Evolutionary conservation across 1,140 invertebrate genomes (phyloP).

Genomic region (Anadara kagoshimensis): DNA sequence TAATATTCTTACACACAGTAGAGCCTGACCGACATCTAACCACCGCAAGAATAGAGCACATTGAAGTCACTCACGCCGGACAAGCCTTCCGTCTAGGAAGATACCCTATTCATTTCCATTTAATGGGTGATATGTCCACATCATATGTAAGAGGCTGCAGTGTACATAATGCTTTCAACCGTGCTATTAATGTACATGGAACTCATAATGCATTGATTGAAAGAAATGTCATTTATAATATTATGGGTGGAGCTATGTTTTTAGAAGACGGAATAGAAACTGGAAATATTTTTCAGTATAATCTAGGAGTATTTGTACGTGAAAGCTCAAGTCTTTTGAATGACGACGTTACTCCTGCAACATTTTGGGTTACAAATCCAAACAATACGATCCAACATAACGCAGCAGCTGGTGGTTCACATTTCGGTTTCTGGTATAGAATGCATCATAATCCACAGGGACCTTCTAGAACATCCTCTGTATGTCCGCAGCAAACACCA

Average conservation of each 20-base stretch:
- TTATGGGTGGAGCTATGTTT: slow-evolving; percentile 72
- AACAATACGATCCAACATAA: slow-evolving; percentile 69
- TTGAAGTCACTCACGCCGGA: slow-evolving; percentile 65
- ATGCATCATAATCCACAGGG: slow-evolving; percentile 68
- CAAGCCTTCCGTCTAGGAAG: slow-evolving; percentile 72
- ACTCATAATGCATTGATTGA: slow-evolving; percentile 62
- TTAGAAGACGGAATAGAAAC: slow-evolving; percentile 72
- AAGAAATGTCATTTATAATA: slow-evolving; percentile 63
- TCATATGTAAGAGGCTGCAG: slow-evolving; percentile 69
- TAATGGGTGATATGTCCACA: slow-evolving; percentile 65
- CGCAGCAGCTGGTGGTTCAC: slow-evolving; percentile 66
- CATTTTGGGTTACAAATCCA: slow-evolving; percentile 70
- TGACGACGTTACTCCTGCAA: slow-evolving; percentile 72
- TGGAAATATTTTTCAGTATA: slow-evolving; percentile 66
- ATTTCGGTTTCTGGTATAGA: slow-evolving; percentile 72
- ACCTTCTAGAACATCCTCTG: slow-evolving; percentile 57
- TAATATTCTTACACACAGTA: slow-evolving; percentile 62
- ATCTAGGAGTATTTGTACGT: slow-evolving; percentile 66
- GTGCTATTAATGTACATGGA: slow-evolving; percentile 71
- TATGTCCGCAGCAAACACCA: slow-evolving; percentile 62
- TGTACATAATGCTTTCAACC: slow-evolving; percentile 70
- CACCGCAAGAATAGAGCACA: slow-evolving; percentile 48
- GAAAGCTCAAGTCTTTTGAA: slow-evolving; percentile 68
- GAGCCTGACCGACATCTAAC: slow-evolving; percentile 45
- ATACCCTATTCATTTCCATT: slow-evolving; percentile 72